Evolutionary conservation across 2,797 vertebrate genomes (phyloP).

Genomic region (Novumbra hubbsi): DNA sequence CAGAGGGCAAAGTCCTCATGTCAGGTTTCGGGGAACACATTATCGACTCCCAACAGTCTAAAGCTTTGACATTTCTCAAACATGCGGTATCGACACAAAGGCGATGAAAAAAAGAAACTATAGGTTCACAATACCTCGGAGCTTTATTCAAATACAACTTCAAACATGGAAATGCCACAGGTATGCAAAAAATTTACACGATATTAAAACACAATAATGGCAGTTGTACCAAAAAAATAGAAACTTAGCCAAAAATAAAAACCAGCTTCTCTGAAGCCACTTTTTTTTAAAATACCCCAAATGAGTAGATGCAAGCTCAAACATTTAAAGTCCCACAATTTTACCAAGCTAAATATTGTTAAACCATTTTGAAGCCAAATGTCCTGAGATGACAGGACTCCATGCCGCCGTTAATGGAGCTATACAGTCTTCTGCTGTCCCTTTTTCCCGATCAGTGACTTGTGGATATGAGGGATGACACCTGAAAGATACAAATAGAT

Average conservation of each 20-base stretch:
- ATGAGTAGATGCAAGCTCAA: constrained; percentile 74
- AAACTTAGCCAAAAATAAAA: constrained; percentile 37
- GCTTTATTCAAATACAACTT: constrained; percentile 76
- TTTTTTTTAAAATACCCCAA: constrained; percentile 65
- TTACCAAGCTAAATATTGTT: constrained; percentile 61
- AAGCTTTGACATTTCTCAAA: no score
- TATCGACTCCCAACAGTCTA: no score
- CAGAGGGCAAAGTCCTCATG: no score
- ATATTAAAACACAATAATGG: constrained; percentile 31
- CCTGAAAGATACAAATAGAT: constrained; percentile 50
- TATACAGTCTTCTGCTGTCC: constrained; percentile 83
- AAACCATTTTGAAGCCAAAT: constrained; percentile 57
- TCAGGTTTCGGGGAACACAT: no score
- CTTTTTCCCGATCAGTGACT: constrained; percentile 83
- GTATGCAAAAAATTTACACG: constrained; percentile 34
- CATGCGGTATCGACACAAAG: neutral
- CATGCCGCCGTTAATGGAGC: constrained; percentile 40
- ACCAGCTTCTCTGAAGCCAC: constrained; percentile 82
- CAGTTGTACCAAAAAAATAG: constrained; percentile 46
- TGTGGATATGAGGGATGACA: constrained; percentile 83
- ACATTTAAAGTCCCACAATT: constrained; percentile 55
- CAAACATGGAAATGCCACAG: constrained; percentile 60
- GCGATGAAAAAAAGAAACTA: neutral
- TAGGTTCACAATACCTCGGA: constrained; percentile 48
- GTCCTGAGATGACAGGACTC: constrained; percentile 66